These are phyloP conservation scores for Heliangelus exortis DNA, from an alignment of 2,797 vertebrate genomes.

Conservation along the genomic window DNA sequence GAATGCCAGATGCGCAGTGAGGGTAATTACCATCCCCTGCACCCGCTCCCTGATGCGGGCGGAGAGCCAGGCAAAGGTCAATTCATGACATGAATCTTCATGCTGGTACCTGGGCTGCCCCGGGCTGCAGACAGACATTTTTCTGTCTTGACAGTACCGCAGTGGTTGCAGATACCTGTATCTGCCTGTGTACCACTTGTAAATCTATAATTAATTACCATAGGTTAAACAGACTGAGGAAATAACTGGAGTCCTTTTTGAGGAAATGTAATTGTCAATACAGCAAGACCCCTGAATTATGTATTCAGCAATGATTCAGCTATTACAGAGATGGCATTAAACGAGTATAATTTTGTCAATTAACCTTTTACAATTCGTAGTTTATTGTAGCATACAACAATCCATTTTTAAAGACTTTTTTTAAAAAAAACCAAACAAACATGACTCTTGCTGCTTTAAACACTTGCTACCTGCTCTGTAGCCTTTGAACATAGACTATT, in stretches of 20 bases:
- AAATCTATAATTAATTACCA: conserved; percentile 50
- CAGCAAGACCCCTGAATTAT: conserved; percentile 61
- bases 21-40: background rate
- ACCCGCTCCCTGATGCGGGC: rapidly evolving
- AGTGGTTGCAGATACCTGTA: background rate
- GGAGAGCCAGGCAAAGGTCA: background rate
- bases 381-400: conserved; percentile 73
- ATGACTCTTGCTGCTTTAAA: conserved; percentile 53
- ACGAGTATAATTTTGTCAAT: conserved; percentile 79
- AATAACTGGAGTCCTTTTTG: conserved; percentile 45
- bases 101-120: background rate
- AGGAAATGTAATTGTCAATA: conserved; percentile 69
- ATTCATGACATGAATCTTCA: background rate
- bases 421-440: background rate
- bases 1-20: conserved; percentile 21
- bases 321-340: conserved; percentile 43
- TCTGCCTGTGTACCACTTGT: background rate
- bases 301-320: conserved; percentile 46
- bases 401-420: conserved; percentile 66
- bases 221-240: conserved; percentile 33
- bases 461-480: conserved; percentile 72
- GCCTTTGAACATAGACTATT: conserved; percentile 57
- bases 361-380: conserved; percentile 76
- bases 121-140: rapidly evolving
- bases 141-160: background rate